Conservation (phyloP, 2,113 vertebrate genomes). For the Benitochromis conjunctus region DNA sequence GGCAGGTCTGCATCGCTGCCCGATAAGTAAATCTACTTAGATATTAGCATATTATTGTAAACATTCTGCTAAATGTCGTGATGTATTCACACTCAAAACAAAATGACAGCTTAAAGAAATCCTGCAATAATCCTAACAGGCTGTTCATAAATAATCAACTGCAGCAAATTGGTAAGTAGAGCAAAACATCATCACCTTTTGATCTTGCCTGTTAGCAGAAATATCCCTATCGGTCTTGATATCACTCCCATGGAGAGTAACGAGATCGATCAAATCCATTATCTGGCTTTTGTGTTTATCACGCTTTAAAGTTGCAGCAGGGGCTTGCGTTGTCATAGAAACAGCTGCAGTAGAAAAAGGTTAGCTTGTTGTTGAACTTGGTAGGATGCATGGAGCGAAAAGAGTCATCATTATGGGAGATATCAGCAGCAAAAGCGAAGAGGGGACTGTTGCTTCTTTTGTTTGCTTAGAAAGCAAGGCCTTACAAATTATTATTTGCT, state of each 20-base stretch:
- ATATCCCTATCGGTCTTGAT: conserved; percentile 20
- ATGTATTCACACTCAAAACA: background rate
- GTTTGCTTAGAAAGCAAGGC: conserved; percentile 44
- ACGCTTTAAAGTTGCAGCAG: conserved; percentile 60
- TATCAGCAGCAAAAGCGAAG: conserved; percentile 4
- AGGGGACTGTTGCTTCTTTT: conserved; percentile 24
- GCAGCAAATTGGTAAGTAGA: background rate
- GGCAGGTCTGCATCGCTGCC: background rate
- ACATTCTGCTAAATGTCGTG: background rate
- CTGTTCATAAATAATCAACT: background rate
- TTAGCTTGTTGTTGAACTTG: conserved; percentile 66
- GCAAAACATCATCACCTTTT: conserved; percentile 27
- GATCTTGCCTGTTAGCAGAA: conserved; percentile 35
- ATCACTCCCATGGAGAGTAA: conserved; percentile 14
- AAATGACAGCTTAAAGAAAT: background rate
- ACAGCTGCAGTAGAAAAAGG: conserved; percentile 66
- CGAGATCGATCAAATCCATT: conserved; percentile 68
- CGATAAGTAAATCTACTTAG: background rate
- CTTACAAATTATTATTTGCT: conserved; percentile 24
- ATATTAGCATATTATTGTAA: background rate
- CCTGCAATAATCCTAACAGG: background rate
- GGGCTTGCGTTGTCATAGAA: conserved; percentile 74
- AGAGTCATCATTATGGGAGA: conserved; percentile 63
- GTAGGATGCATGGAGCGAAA: conserved; percentile 53
- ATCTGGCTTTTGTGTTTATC: conserved; percentile 67